phyloP scores from a whole-genome alignment of 2,888 invertebrate genomes.

The Aleiodes testaceus region DNA sequence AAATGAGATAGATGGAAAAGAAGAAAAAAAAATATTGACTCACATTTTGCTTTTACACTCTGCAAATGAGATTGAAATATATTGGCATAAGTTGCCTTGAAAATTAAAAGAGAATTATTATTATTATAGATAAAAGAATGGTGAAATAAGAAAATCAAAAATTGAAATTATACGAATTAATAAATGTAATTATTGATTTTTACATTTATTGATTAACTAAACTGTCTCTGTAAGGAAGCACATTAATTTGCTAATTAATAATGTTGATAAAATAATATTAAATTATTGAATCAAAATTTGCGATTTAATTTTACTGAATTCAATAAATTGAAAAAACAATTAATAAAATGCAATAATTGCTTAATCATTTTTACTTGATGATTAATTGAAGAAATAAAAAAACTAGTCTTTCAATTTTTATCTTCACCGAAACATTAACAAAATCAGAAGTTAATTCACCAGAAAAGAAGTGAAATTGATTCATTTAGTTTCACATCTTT shows the following conservation, averaged over 20 bases:
- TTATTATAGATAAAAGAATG: neutral
- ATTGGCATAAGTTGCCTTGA: constrained; percentile 24
- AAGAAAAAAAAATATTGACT: neutral
- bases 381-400: neutral
- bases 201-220: constrained; percentile 27
- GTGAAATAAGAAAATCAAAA: constrained; percentile 2
- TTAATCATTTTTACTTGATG: constrained; percentile 22
- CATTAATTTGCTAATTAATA: neutral
- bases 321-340: constrained; percentile 19
- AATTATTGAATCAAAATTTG: constrained; percentile 20
- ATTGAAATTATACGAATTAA: constrained; percentile 30
- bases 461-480: too few relatives aligned
- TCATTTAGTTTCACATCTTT: too few relatives aligned
- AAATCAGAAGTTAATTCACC: too few relatives aligned
- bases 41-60: neutral
- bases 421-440: too few relatives aligned
- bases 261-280: neutral
- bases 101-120: neutral
- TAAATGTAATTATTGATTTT: constrained; percentile 16
- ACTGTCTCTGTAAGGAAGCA: constrained; percentile 39
- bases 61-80: neutral
- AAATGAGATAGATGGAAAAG: neutral
- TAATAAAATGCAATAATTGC: constrained; percentile 3
- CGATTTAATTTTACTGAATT: constrained; percentile 7
- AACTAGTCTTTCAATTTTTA: neutral